These are phyloP conservation scores for Pangasius sanitwongsei DNA, from an alignment of 2,797 vertebrate species.

Conservation along the genomic window DNA sequence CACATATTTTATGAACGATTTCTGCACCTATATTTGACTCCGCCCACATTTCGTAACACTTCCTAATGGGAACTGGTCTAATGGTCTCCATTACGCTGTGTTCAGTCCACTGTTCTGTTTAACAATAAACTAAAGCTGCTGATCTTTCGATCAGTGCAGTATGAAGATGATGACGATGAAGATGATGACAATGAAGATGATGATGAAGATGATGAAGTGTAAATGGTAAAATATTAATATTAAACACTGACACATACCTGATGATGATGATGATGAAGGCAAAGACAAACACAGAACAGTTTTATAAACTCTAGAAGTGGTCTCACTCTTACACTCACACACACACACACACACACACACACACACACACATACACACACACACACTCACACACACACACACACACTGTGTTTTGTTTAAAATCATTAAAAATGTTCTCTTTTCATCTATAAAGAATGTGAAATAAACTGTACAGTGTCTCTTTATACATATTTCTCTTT, in stretches of 20 bases:
- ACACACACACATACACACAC: not conserved
- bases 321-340: not conserved
- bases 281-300: not conserved
- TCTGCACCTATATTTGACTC: not conserved
- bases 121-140: not conserved
- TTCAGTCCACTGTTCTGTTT: not conserved
- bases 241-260: not conserved
- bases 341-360: not conserved
- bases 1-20: not conserved
- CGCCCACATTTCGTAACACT: not conserved
- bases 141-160: not conserved
- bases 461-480: constrained; percentile 45
- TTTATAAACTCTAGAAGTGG: not conserved
- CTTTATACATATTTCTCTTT: constrained; percentile 13
- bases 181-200: not conserved
- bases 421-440: constrained; percentile 36
- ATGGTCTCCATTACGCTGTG: not conserved
- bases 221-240: not conserved
- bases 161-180: not conserved
- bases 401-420: constrained; percentile 4
- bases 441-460: constrained; percentile 44
- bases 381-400: not conserved
- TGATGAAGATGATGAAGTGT: not conserved
- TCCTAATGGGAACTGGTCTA: not conserved
- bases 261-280: not conserved